Conservation (phyloP, 2,888 invertebrate genomes). For the Agonopterix heracliana region DNA sequence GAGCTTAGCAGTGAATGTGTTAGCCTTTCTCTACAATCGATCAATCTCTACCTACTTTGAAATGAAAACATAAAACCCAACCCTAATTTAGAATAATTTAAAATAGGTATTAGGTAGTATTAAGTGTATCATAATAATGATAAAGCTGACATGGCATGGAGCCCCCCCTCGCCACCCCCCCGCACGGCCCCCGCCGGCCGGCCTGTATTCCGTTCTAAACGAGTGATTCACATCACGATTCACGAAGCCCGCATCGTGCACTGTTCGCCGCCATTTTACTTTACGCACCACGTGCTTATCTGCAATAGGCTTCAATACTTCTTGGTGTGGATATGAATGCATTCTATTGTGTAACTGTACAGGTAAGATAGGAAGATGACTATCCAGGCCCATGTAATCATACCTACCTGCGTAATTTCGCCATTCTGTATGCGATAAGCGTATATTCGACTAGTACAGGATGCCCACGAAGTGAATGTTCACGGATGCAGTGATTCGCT, state of each 20-base stretch:
- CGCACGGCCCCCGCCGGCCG: constrained; percentile 5
- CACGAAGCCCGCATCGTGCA: constrained; percentile 9
- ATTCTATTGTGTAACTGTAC: too few species aligned
- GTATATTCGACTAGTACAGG: constrained; percentile 23
- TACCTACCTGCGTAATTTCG: constrained; percentile 59
- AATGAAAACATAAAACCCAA: too few species aligned
- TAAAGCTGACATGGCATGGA: constrained; percentile 6
- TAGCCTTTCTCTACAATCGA: too few species aligned
- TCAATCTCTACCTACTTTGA: too few species aligned
- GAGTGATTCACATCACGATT: constrained; percentile 23
- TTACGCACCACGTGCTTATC: constrained; percentile 52
- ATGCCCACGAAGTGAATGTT: constrained; percentile 20
- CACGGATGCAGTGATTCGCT: not conserved
- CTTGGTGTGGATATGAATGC: too few species aligned
- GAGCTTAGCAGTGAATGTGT: too few species aligned
- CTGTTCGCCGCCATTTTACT: constrained; percentile 62
- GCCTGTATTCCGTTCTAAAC: constrained; percentile 2
- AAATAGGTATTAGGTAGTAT: too few species aligned
- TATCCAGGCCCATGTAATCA: too few species aligned
- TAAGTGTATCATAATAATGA: too few species aligned
- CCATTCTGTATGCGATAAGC: constrained; percentile 50
- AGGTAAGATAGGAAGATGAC: too few species aligned
- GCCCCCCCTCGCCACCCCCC: constrained; percentile 13
- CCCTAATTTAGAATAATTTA: too few species aligned
- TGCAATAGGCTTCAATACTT: not conserved